Base-by-base conservation (phyloP, 1,140 invertebrate genomes). In the Armadillidium nasatum region DNA sequence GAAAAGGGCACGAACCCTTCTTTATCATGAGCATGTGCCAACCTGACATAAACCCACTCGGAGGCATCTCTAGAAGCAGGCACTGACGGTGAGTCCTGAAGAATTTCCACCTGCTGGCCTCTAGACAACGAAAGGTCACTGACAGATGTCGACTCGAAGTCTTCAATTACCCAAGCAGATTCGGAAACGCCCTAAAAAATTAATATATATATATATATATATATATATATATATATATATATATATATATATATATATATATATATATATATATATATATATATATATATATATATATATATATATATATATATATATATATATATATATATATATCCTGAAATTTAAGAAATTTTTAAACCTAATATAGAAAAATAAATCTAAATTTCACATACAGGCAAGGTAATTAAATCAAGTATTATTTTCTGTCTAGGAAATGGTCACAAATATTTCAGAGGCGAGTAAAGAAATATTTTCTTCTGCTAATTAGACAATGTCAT, bases 31-130 rank as follows among this genome's bases (percentile, higher is more conserved):
- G 50, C 50, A 19, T 60, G 50, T 19, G 50, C 50, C 46, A 60
- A 19, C 19, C 50, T 60, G 50, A 60, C 50, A 60, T 60, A 60
- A 60, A 60, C 7, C 50, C 50, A 60, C 11, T 60, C 50, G 50
- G 50, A 13, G 50, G 50, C 50, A 60, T 60, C 50, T 19, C 50
- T 60, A 13, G 50, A 19, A 13, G 2, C 11, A 60, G 50, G 50
- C 50, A 60, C 50, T 60, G 50, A 60, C 46, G 50, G 50, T 19
- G 50, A 60, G 15, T 60, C 50, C 50, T 60, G 50, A 60, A 60
- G 50, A 60, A 60, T 19, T 60, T 60, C 50, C 50, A 60, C 50
- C 50, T 60, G 50, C 50, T 60, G 50, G 11, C 50, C 50, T 60
- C 50, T 13, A 19, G 50, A 60, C 19, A 60, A 60, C 19, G 50